Base-by-base conservation (phyloP, 2,113 vertebrate species). In the Gymnocephalus cernua region DNA sequence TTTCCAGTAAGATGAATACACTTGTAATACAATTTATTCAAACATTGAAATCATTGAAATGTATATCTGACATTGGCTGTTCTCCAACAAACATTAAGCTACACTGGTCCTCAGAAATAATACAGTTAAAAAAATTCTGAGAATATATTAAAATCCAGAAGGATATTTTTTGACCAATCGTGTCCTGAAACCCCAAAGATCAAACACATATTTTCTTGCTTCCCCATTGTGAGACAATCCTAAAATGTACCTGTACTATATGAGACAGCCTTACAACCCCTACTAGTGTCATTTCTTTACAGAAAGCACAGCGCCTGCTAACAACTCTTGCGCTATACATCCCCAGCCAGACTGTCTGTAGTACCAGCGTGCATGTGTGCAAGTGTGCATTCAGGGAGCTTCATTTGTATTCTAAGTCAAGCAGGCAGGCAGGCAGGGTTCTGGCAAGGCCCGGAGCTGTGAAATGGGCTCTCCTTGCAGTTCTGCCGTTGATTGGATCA, bases 341-440 rank as follows among this genome's bases (percentile, higher is more conserved):
- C 83, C 70, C 63, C 74, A 80, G 66, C 86, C 81, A 90, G 77
- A 62, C 71, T 70, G 77, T 76, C 77, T 90, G 77, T 71, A 88
- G 86, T 76, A 83, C 41, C 72, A 85, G 56, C 71, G 76, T 66
- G 84, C 66, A 75, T 87, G 83, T 70, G 71, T 85, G 83, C 84
- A 86, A 86, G 89, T 92, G 83, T 90, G 82, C 84, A 89, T 93
- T 93, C 80, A 92, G 62, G 66, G 90, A 82, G 83, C 89, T 93
- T 94, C 87, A 95, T 95, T 94, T 93, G 93, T 94, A 95, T 95
- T 94, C 94, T 89, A 89, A 92, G 83, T 88, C 84, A 86, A 89
- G 89, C 93, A 90, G 86, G 85, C 90, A 76, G 79, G 87, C 85
- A 88, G 82, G 87, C 93, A 88, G 91, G 92, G 90, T 91, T 92